phyloP scores from a whole-genome alignment of 2,888 invertebrate genomes.

The Drosophila antonietae region DNA sequence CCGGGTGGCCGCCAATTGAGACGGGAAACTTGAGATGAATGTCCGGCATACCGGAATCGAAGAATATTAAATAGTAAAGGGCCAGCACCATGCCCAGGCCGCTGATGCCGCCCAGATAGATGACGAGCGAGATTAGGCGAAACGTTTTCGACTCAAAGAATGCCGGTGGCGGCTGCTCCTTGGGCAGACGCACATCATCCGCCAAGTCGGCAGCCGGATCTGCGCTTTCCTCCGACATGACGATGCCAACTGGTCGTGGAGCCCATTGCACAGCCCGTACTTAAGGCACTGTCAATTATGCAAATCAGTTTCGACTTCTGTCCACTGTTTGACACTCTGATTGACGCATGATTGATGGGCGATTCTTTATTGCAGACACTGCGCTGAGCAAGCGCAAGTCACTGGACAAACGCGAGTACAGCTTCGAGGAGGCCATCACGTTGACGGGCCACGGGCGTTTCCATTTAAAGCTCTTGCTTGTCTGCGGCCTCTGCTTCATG shows the following conservation, averaged over 20 bases:
- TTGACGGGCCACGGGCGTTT: slow-evolving; percentile 87
- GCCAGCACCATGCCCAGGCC: slow-evolving; percentile 81
- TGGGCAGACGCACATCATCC: slow-evolving; percentile 61
- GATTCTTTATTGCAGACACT: slow-evolving; percentile 8
- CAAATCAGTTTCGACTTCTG: slow-evolving; percentile 36
- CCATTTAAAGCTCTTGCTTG: slow-evolving; percentile 87
- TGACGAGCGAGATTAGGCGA: slow-evolving; percentile 76
- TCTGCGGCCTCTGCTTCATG: slow-evolving; percentile 88
- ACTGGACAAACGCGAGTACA: slow-evolving; percentile 54
- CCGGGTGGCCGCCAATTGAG: slow-evolving; percentile 77
- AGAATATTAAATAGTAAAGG: slow-evolving; percentile 82
- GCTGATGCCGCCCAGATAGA: slow-evolving; percentile 82
- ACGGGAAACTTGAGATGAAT: slow-evolving; percentile 82
- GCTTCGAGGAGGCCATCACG: slow-evolving; percentile 82
- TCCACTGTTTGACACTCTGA: slow-evolving; percentile 7
- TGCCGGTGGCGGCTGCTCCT: slow-evolving; percentile 52
- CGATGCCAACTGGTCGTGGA: slow-evolving; percentile 11
- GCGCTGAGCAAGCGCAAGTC: slow-evolving; percentile 31
- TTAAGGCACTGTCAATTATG: slow-evolving; percentile 57
- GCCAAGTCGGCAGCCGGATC: neutral
- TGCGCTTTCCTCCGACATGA: slow-evolving; percentile 2
- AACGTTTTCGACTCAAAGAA: slow-evolving; percentile 81
- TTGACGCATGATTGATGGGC: neutral
- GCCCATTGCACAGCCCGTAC: slow-evolving; percentile 3
- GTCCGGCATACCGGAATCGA: slow-evolving; percentile 83